Base-by-base conservation (phyloP, 2,888 invertebrate species). In the Eupsilia transversa region DNA sequence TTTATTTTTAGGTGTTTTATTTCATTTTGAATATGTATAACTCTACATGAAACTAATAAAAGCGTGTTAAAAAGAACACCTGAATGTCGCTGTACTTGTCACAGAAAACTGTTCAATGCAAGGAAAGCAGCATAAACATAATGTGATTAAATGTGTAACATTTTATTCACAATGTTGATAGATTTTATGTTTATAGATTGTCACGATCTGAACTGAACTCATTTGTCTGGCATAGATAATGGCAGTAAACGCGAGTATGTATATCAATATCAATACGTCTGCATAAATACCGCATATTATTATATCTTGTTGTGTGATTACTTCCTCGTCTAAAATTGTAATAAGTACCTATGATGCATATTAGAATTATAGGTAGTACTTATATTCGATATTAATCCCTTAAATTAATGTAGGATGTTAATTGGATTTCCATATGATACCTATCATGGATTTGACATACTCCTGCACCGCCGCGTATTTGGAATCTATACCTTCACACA, bases 201-300 rank as follows among this genome's bases (percentile, higher is more conserved):
- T 80, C 85, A 86, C 84, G 84, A 85, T 71, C n/a, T 60, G 54
- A 56, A 78, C n/a, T 60, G 54, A 56, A 78, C 59, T 74, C 68
- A 78, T 54, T 71, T 73, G 78, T 80, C 72, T 74, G 64, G 49
- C 12, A 4, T 20, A 73, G 60, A 84, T 80, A 85, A 75, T 67
- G 54, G 52, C 65, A 27, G 59, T 54, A 72, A 41, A 70, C 27
- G 41, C 30, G 43, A 61, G 59, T 2, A 56, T 49, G n/a, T 35
- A 27, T 64, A 68, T 77, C 64, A 64, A 65, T 70, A 73, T 73
- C 38, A 68, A 75, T 75, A 63, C n/a, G 14, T 56, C 63, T 63
- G 35, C 61, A 59, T 75, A 35, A 49, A 77, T 72, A 72, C 60
- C 60, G n/a, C 23, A 56, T 57, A 46, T 5, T 27, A 20, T 63